Conservation (phyloP, 1,140 invertebrate genomes). For the Plectrocnemia conspersa region DNA sequence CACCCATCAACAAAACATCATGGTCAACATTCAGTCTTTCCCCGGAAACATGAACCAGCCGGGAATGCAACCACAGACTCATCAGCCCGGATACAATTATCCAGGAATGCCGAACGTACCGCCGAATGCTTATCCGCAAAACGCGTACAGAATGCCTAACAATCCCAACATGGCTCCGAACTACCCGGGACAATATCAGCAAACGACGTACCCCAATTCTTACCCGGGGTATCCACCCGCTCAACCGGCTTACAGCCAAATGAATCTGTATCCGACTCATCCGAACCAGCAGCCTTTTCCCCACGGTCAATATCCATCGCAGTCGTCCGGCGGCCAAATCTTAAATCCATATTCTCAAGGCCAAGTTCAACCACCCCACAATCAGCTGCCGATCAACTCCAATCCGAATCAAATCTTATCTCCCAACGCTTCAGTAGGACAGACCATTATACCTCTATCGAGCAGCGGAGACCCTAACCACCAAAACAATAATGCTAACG, state of each 20-base stretch:
- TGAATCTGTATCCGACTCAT: constrained; percentile 10
- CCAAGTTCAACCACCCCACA: neutral
- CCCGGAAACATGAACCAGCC: constrained; percentile 36
- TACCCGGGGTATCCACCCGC: constrained; percentile 17
- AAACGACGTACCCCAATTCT: constrained; percentile 1
- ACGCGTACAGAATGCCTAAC: constrained; percentile 12
- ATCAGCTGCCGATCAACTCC: neutral
- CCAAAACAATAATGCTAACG: neutral
- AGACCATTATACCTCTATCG: neutral
- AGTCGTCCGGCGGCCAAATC: too few relatives aligned
- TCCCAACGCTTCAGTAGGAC: too few relatives aligned
- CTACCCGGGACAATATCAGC: constrained; percentile 8
- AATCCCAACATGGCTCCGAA: constrained; percentile 6
- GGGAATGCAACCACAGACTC: constrained; percentile 11
- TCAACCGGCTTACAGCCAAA: neutral
- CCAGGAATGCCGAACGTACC: constrained; percentile 21
- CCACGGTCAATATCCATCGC: constrained; percentile 1
- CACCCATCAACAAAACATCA: constrained; percentile 51
- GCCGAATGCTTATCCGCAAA: neutral
- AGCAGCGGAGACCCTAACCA: neutral
- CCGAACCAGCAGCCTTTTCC: constrained; percentile 33
- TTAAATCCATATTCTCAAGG: too few relatives aligned
- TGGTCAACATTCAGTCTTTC: constrained; percentile 51
- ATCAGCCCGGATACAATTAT: constrained; percentile 19
- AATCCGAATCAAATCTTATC: too few relatives aligned